A percentile compares a stretch with the other conserved stretches of the same genome.
Evolutionary conservation across 2,113 vertebrate genomes (phyloP).

Genomic region (Elephas maximus): DNA sequence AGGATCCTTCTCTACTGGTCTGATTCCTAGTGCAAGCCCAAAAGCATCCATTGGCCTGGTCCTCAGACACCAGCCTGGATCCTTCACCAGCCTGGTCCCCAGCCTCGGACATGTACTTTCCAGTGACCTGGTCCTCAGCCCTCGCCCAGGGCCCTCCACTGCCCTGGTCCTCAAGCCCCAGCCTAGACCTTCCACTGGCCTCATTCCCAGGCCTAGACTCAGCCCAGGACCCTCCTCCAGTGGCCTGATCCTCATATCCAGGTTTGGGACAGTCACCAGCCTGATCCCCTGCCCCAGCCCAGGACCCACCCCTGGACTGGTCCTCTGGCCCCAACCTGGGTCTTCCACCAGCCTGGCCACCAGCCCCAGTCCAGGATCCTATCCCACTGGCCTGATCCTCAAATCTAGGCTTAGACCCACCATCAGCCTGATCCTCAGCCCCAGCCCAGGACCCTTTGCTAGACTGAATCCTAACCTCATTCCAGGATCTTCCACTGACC

Average conservation of each 20-base stretch:
- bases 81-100: conserved; percentile 55
- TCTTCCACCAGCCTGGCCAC: neutral
- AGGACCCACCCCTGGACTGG: conserved; percentile 47
- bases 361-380: neutral
- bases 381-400: neutral
- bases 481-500: conserved; percentile 34
- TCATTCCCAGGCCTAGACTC: conserved; percentile 47
- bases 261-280: conserved; percentile 52
- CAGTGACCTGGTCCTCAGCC: conserved; percentile 24
- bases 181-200: neutral
- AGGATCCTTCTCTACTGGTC: neutral
- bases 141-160: conserved; percentile 55
- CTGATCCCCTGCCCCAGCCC: conserved; percentile 35
- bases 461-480: conserved; percentile 41
- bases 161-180: conserved; percentile 16
- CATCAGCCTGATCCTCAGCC: conserved; percentile 31
- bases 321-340: conserved; percentile 59
- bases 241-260: conserved; percentile 59
- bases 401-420: conserved; percentile 49
- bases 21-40: neutral
- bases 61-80: conserved; percentile 39
- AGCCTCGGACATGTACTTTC: conserved; percentile 39
- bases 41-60: conserved; percentile 41
- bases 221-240: conserved; percentile 50
- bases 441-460: conserved; percentile 61